phyloP scores from a whole-genome alignment of 2,113 vertebrate species.

The Ciconia stormi region DNA sequence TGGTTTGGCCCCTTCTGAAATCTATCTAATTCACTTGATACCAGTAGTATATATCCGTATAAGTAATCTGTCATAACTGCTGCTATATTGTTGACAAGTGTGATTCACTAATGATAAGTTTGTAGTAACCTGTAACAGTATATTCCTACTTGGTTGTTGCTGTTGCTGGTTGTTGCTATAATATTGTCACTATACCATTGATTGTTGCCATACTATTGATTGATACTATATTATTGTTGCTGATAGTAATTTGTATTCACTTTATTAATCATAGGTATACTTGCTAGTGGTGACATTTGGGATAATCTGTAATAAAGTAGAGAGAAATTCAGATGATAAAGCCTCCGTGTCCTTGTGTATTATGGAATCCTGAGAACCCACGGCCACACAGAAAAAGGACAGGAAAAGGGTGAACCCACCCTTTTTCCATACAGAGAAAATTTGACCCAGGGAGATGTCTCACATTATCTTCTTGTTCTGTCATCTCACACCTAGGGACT shows the following conservation, averaged over 20 bases:
- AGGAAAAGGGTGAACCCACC: too few species aligned
- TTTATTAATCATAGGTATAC: neutral
- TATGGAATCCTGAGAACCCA: neutral
- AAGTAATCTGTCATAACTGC: neutral
- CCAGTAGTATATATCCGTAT: neutral
- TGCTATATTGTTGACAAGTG: neutral
- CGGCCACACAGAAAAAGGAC: too few species aligned
- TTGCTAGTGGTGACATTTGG: neutral
- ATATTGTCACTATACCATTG: neutral
- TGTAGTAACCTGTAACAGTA: neutral
- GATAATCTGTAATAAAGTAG: neutral
- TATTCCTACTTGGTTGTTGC: neutral
- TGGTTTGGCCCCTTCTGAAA: neutral
- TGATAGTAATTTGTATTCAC: neutral
- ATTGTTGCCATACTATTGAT: neutral
- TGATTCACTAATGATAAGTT: neutral
- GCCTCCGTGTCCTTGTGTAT: neutral
- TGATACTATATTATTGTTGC: neutral
- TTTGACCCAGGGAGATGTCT: neutral
- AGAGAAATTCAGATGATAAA: neutral
- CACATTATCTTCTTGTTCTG: neutral
- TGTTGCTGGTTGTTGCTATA: neutral
- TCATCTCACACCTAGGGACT: neutral
- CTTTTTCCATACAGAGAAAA: neutral
- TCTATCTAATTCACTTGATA: neutral